Evolutionary conservation across 2,888 invertebrate species (phyloP).

Genomic region (Villa cingulata): DNA sequence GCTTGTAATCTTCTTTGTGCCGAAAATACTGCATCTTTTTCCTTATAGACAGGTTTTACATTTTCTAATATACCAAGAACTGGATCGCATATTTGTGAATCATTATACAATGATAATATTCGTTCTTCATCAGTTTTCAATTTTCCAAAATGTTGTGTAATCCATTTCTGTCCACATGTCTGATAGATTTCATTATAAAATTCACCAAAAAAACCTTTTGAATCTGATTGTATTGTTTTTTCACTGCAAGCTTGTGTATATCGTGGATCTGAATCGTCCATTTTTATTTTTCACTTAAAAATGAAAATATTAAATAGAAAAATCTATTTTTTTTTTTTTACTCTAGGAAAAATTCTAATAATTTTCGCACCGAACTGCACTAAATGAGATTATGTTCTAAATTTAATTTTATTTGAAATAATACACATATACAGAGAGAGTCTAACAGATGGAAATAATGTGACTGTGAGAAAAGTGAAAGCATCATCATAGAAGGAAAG

Average conservation of each 20-base stretch:
- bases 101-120: constrained; percentile 37
- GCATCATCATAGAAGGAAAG: no score
- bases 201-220: constrained; percentile 60
- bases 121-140: constrained; percentile 45
- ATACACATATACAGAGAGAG: no score
- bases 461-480: no score
- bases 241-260: constrained; percentile 57
- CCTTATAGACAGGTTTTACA: constrained; percentile 51
- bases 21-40: constrained; percentile 50
- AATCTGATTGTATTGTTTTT: constrained; percentile 59
- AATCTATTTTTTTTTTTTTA: no score
- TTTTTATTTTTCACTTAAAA: constrained; percentile 19
- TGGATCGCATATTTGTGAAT: constrained; percentile 38
- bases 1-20: constrained; percentile 48
- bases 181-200: constrained; percentile 45
- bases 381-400: background rate
- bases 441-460: no score
- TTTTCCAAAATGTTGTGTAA: constrained; percentile 44
- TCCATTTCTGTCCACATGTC: constrained; percentile 42
- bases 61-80: constrained; percentile 46
- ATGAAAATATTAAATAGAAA: constrained; percentile 42
- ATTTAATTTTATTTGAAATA: background rate
- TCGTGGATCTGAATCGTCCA: constrained; percentile 32
- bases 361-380: background rate
- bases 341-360: background rate